These are phyloP conservation scores for Coracias cyanogaster DNA, from an alignment of 2,797 vertebrate genomes.

Conservation along the genomic window DNA sequence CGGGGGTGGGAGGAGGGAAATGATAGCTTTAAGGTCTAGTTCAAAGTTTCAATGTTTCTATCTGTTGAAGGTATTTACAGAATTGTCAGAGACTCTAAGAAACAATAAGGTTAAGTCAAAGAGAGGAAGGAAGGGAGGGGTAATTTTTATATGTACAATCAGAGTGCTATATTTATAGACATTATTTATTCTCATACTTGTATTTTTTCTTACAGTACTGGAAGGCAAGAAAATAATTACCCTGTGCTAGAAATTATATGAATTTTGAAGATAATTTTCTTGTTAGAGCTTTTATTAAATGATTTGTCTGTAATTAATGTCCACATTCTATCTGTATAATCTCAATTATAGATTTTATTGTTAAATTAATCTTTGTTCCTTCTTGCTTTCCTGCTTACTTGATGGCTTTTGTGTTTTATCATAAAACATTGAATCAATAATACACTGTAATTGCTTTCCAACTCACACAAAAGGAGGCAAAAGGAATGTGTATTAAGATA, in stretches of 20 bases:
- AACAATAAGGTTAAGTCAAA: constrained; percentile 10
- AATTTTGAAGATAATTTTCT: constrained; percentile 56
- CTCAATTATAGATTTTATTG: constrained; percentile 72
- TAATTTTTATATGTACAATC: constrained; percentile 36
- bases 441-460: constrained; percentile 60
- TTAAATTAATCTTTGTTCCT: constrained; percentile 63
- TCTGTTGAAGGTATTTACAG: constrained; percentile 8
- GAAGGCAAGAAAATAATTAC: constrained; percentile 58
- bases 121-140: background rate
- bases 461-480: constrained; percentile 15
- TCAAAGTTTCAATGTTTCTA: background rate
- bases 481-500: constrained; percentile 23
- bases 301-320: constrained; percentile 65
- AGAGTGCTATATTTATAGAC: constrained; percentile 61
- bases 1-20: background rate
- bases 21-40: background rate
- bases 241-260: constrained; percentile 31
- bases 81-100: constrained; percentile 15
- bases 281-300: constrained; percentile 56
- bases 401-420: constrained; percentile 24
- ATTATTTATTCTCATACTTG: constrained; percentile 66
- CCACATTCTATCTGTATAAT: constrained; percentile 59
- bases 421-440: constrained; percentile 53
- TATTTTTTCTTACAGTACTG: constrained; percentile 50
- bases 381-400: constrained; percentile 50